Evolutionary conservation across 1,140 invertebrate species (phyloP).

Genomic region (Aethina tumida): DNA sequence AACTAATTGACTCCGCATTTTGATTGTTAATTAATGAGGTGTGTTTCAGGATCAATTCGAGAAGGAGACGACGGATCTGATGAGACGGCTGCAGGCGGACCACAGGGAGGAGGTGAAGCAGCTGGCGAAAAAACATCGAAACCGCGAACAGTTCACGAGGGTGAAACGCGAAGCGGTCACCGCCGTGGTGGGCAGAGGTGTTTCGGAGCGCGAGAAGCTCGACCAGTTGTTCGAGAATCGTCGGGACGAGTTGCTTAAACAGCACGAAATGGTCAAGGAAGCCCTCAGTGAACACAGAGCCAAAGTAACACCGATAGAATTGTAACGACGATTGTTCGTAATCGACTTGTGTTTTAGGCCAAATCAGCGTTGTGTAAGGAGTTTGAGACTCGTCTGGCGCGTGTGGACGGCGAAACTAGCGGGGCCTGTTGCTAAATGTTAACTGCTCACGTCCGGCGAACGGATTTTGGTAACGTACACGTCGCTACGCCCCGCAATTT

Average conservation of each 20-base stretch:
- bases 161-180: slow-evolving; percentile 65
- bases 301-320: slow-evolving; percentile 45
- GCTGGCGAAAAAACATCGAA: slow-evolving; percentile 67
- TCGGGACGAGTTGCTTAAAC: slow-evolving; percentile 60
- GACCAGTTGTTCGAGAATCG: slow-evolving; percentile 64
- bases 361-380: slow-evolving; percentile 30
- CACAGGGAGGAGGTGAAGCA: slow-evolving; percentile 79
- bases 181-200: slow-evolving; percentile 70
- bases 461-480: slow-evolving; percentile 1
- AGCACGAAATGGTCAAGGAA: slow-evolving; percentile 65
- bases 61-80: slow-evolving; percentile 70
- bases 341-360: slow-evolving; percentile 22
- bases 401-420: slow-evolving; percentile 28
- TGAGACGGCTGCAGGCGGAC: slow-evolving; percentile 69
- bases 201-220: slow-evolving; percentile 67
- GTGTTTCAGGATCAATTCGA: slow-evolving; percentile 51
- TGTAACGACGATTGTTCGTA: neutral
- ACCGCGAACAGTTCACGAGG: slow-evolving; percentile 82
- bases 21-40: neutral
- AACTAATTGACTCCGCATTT: slow-evolving; percentile 12
- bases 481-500: neutral
- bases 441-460: slow-evolving; percentile 4
- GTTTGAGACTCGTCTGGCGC: slow-evolving; percentile 31
- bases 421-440: slow-evolving; percentile 13
- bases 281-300: slow-evolving; percentile 57